phyloP scores from a whole-genome alignment of 2,797 vertebrate species.

The Pseudomugil gertrudae region DNA sequence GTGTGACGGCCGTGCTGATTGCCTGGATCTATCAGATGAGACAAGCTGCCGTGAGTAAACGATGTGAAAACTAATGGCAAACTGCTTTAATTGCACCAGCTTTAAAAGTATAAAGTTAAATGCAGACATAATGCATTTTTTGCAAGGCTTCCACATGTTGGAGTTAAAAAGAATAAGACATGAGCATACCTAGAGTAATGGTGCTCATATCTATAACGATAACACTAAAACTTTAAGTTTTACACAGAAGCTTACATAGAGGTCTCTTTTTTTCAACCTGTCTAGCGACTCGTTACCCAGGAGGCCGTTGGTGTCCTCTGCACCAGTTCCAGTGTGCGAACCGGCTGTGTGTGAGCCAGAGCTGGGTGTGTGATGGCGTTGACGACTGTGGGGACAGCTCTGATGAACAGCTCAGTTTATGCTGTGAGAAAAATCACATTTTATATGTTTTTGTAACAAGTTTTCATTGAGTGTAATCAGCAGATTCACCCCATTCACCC shows the following conservation, averaged over 20 bases:
- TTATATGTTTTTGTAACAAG: not conserved
- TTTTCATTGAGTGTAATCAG: not conserved
- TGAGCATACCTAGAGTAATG: not conserved
- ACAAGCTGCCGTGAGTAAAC: constrained; percentile 76
- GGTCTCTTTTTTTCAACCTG: not conserved
- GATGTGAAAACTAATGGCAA: constrained; percentile 3
- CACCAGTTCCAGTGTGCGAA: constrained; percentile 74
- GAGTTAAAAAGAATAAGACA: not conserved
- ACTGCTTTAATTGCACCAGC: not conserved
- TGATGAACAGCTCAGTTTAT: constrained; percentile 73
- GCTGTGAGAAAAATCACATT: constrained; percentile 61
- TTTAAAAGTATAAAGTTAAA: not conserved
- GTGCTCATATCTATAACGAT: not conserved
- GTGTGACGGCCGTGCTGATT: constrained; percentile 76
- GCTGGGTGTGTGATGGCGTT: constrained; percentile 75
- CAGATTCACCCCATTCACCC: not conserved
- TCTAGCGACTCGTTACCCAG: constrained; percentile 79
- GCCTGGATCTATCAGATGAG: constrained; percentile 79
- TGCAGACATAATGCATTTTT: not conserved
- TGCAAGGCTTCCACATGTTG: not conserved
- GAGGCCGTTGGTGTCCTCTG: constrained; percentile 75
- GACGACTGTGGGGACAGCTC: constrained; percentile 79
- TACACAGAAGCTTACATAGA: no score
- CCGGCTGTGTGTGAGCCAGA: constrained; percentile 70
- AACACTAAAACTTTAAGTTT: no score